Conservation (phyloP, 2,888 invertebrate species). For the Metopia argyrocephala region DNA sequence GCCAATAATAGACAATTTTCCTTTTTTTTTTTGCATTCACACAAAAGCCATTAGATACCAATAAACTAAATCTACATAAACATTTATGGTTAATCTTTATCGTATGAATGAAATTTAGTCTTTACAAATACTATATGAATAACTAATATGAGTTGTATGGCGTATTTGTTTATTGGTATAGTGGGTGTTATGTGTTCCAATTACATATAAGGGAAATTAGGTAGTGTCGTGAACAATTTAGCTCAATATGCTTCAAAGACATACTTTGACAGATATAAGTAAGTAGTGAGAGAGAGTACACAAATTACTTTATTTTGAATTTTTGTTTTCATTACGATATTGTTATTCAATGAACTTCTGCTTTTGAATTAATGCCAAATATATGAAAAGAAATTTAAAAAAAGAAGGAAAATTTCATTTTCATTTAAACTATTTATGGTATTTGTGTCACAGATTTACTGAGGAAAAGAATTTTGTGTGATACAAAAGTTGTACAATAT, state of each 20-base stretch:
- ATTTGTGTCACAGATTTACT: slow-evolving; percentile 50
- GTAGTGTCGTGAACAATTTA: slow-evolving; percentile 41
- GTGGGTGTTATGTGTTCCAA: slow-evolving; percentile 1
- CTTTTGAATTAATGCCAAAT: slow-evolving; percentile 16
- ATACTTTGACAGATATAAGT: slow-evolving; percentile 44
- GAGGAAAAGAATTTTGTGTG: slow-evolving; percentile 32
- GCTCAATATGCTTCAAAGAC: slow-evolving; percentile 31
- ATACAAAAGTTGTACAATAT: too few relatives aligned
- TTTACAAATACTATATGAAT: neutral
- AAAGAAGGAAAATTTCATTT: slow-evolving; percentile 53
- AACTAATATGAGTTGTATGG: neutral
- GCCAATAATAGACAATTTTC: slow-evolving; percentile 8
- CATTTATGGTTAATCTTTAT: neutral
- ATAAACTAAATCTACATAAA: slow-evolving; percentile 26
- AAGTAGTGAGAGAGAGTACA: too few relatives aligned
- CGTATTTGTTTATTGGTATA: neutral
- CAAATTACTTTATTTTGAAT: slow-evolving; percentile 6
- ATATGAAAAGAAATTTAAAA: slow-evolving; percentile 21
- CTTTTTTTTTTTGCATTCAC: neutral
- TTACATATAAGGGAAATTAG: slow-evolving; percentile 36
- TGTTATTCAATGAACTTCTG: slow-evolving; percentile 50
- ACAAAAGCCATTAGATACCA: slow-evolving; percentile 25
- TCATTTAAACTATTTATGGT: slow-evolving; percentile 57
- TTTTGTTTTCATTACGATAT: slow-evolving; percentile 3
- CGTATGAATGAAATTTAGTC: neutral